These are phyloP conservation scores for Delphinapterus leucas DNA, from an alignment of 2,113 vertebrate species.

Conservation along the genomic window DNA sequence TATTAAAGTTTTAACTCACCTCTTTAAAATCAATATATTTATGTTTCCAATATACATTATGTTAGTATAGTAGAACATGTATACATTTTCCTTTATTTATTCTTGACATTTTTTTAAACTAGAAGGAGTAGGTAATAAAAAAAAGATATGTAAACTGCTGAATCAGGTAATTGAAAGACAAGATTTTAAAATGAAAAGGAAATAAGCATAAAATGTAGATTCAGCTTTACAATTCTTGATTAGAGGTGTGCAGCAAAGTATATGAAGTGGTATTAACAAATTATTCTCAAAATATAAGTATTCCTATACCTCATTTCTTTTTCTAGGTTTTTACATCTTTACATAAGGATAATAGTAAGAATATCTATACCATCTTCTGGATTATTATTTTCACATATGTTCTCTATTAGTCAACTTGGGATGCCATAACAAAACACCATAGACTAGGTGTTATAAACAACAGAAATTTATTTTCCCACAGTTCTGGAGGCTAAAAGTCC, in stretches of 20 bases:
- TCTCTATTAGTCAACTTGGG: neutral
- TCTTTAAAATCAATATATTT: neutral
- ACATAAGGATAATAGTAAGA: neutral
- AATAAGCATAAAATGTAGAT: neutral
- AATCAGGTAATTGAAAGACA: neutral
- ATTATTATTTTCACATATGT: neutral
- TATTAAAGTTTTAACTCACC: neutral
- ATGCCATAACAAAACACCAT: neutral
- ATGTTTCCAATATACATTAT: neutral
- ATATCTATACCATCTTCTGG: neutral
- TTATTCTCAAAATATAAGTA: neutral
- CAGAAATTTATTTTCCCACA: neutral
- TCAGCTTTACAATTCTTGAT: neutral
- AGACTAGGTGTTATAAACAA: neutral
- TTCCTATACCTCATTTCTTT: neutral
- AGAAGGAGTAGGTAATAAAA: neutral
- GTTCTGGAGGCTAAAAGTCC: neutral
- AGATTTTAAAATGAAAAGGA: neutral
- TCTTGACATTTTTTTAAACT: neutral
- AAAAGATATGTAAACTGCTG: neutral
- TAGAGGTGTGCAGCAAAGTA: neutral
- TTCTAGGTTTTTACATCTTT: neutral
- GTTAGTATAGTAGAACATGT: neutral
- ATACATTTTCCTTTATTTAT: neutral
- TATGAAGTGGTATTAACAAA: neutral